Conservation (phyloP, 2,888 invertebrate genomes). For the Agonopterix heracliana region DNA sequence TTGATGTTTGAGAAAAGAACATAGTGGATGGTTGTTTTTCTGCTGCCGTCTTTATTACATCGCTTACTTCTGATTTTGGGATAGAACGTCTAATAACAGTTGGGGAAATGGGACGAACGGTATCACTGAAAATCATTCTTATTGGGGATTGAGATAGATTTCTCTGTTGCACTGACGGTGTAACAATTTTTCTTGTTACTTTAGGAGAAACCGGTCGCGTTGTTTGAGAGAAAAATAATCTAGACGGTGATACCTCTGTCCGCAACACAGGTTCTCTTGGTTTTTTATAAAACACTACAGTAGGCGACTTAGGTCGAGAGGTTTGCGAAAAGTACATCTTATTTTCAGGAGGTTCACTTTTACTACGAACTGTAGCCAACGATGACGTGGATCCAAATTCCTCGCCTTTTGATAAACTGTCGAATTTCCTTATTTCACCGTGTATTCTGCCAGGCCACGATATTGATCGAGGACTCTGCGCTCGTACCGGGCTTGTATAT, state of each 20-base stretch:
- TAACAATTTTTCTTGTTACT: conserved; percentile 28
- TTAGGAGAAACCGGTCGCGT: conserved; percentile 56
- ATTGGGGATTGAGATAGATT: conserved; percentile 42
- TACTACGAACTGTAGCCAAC: conserved; percentile 73
- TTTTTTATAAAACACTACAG: conserved; percentile 53
- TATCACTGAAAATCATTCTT: conserved; percentile 54
- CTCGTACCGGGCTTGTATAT: conserved; percentile 59
- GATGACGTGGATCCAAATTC: conserved; percentile 66
- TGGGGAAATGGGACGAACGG: conserved; percentile 56
- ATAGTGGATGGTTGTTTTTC: conserved; percentile 40
- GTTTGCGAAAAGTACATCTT: conserved; percentile 73
- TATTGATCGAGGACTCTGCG: conserved; percentile 76
- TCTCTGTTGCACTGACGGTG: conserved; percentile 20
- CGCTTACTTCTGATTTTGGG: conserved; percentile 22
- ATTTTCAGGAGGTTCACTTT: conserved; percentile 78
- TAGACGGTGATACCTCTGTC: conserved; percentile 42
- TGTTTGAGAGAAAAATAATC: conserved; percentile 49
- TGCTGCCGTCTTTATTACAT: conserved; percentile 18
- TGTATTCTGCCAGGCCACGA: conserved; percentile 78
- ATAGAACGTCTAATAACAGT: conserved; percentile 27
- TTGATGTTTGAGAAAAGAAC: conserved; percentile 59
- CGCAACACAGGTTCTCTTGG: conserved; percentile 26
- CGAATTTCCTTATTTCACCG: conserved; percentile 66
- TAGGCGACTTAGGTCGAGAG: conserved; percentile 61
- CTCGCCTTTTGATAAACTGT: conserved; percentile 55